phyloP scores from a whole-genome alignment of 2,113 vertebrate genomes.

The Percopsis transmontana region DNA sequence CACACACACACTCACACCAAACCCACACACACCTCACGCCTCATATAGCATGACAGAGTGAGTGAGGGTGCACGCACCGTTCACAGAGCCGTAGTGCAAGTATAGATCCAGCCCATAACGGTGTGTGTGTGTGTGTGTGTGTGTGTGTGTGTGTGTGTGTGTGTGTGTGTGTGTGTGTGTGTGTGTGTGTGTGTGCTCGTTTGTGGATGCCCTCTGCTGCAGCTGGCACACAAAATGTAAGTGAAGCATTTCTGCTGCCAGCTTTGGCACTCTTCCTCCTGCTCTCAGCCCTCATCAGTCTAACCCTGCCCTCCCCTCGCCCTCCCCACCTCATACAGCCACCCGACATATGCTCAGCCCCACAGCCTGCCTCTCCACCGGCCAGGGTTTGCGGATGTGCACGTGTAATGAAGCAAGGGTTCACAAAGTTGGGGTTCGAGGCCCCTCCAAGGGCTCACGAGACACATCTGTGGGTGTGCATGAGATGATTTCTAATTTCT shows the following conservation, averaged over 20 bases:
- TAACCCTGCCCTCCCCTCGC: conserved; percentile 6
- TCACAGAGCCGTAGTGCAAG: conserved; percentile 45
- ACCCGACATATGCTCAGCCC: conserved; percentile 60
- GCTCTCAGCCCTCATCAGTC: conserved; percentile 34
- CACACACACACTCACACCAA: not conserved
- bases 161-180: conserved; percentile 14
- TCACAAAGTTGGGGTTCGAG: no score
- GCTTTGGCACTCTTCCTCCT: conserved; percentile 48
- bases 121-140: not conserved
- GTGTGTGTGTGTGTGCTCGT: conserved; percentile 8
- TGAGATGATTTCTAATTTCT: no score
- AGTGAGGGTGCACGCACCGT: conserved; percentile 44
- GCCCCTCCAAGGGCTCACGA: no score
- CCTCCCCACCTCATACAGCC: conserved; percentile 40
- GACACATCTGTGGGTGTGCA: no score
- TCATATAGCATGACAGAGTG: conserved; percentile 49
- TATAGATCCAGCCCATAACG: conserved; percentile 29
- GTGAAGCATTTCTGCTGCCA: conserved; percentile 61
- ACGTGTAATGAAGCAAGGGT: conserved; percentile 7
- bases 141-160: not conserved
- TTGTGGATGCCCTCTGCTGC: conserved; percentile 11
- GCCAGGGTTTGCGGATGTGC: conserved; percentile 23
- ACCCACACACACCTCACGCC: conserved; percentile 36
- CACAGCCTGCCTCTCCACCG: conserved; percentile 53
- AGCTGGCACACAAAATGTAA: conserved; percentile 56